These are phyloP conservation scores for Oncorhynchus gorbuscha DNA, from an alignment of 2,113 vertebrate genomes.

Conservation along the genomic window DNA sequence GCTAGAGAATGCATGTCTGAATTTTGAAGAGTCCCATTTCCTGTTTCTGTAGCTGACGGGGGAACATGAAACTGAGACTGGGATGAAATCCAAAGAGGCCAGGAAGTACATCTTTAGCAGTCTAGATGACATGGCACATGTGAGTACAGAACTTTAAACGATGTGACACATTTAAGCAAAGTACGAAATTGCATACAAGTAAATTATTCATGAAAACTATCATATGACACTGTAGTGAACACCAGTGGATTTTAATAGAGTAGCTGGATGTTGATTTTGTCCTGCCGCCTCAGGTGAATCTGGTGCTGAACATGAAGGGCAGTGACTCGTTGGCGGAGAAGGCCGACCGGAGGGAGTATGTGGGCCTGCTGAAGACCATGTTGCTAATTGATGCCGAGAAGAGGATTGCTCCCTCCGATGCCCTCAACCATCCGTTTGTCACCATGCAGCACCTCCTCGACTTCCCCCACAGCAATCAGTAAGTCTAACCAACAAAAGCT, in stretches of 20 bases:
- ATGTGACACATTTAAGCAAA: too few species aligned
- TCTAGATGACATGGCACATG: conserved; percentile 94
- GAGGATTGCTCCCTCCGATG: conserved; percentile 86
- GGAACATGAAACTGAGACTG: conserved; percentile 94
- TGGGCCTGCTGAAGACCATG: conserved; percentile 95
- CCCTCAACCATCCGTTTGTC: conserved; percentile 92
- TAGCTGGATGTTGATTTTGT: too few species aligned
- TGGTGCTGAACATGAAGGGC: conserved; percentile 90
- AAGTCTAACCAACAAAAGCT: conserved; percentile 53
- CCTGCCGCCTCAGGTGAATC: conserved; percentile 83
- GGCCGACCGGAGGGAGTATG: conserved; percentile 92
- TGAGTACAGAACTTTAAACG: conserved; percentile 70
- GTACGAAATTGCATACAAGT: too few species aligned
- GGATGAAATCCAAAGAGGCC: conserved; percentile 98
- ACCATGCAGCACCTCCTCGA: conserved; percentile 97
- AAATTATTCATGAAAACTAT: too few species aligned
- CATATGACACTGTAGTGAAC: too few species aligned
- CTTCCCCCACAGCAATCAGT: conserved; percentile 96
- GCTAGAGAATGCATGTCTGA: background rate
- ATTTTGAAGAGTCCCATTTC: background rate
- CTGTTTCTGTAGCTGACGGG: conserved; percentile 84
- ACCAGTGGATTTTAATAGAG: too few species aligned
- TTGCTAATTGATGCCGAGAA: conserved; percentile 91
- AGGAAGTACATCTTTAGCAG: conserved; percentile 98
- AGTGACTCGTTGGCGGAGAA: conserved; percentile 94